phyloP scores from a whole-genome alignment of 2,888 invertebrate species.

The Mythimna lalbum region DNA sequence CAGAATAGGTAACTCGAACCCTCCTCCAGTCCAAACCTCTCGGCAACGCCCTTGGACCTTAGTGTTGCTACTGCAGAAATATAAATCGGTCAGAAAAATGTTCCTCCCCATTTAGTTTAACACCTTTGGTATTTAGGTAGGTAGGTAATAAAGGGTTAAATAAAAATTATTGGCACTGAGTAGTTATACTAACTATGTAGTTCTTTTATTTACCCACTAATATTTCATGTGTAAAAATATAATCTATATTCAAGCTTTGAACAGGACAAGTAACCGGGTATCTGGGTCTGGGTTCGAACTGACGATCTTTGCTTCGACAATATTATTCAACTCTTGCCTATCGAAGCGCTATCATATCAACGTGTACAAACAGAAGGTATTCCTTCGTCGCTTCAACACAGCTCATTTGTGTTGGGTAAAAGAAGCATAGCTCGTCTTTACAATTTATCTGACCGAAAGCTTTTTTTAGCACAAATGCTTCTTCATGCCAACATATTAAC shows the following conservation, averaged over 20 bases:
- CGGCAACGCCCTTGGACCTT: constrained; percentile 36
- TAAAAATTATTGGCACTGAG: background rate
- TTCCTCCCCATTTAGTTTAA: background rate
- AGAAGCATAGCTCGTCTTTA: background rate
- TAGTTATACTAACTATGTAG: background rate
- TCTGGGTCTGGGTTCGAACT: constrained; percentile 8
- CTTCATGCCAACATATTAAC: constrained; percentile 1
- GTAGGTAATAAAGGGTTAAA: background rate
- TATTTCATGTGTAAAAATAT: background rate
- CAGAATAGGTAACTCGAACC: constrained; percentile 22
- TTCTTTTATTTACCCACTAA: background rate
- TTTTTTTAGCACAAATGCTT: constrained; percentile 10
- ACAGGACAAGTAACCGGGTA: background rate
- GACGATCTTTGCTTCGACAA: background rate
- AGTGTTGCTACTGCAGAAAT: constrained; percentile 35
- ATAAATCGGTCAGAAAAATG: background rate
- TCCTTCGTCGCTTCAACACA: background rate
- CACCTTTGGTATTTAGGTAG: background rate
- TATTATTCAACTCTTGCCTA: background rate
- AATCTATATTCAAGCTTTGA: background rate
- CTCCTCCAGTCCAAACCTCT: constrained; percentile 15
- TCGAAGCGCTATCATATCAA: background rate
- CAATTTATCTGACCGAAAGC: background rate
- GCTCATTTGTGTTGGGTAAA: background rate
- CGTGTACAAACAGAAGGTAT: background rate